Conservation (phyloP, 2,888 invertebrate species). For the Archips xylosteana region DNA sequence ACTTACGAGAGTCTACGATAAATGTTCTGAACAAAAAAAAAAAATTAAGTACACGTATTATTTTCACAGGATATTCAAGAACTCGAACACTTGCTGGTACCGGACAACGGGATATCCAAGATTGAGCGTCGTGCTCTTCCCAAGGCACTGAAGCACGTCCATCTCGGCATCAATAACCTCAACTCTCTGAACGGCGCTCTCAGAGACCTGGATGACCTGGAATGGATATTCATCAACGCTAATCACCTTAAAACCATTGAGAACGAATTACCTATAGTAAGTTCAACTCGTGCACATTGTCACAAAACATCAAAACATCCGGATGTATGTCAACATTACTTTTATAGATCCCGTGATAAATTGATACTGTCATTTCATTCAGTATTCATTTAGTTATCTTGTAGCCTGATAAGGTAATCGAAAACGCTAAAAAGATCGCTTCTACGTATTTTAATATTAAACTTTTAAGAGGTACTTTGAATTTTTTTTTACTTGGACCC, state of each 20-base stretch:
- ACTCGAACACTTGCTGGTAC: slow-evolving; percentile 89
- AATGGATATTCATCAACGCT: slow-evolving; percentile 92
- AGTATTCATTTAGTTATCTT: slow-evolving; percentile 1
- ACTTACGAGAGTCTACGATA: no score
- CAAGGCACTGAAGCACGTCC: slow-evolving; percentile 88
- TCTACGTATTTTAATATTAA: neutral
- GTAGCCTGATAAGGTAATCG: neutral
- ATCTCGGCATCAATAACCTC: slow-evolving; percentile 91
- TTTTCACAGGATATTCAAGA: slow-evolving; percentile 77
- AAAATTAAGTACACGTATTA: no score
- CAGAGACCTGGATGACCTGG: slow-evolving; percentile 89
- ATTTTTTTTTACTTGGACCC: neutral
- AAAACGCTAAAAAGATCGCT: neutral
- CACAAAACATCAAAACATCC: slow-evolving; percentile 3
- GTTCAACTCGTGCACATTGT: slow-evolving; percentile 47
- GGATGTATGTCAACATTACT: slow-evolving; percentile 8
- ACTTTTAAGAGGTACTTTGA: neutral
- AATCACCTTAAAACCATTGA: slow-evolving; percentile 91
- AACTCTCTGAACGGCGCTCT: slow-evolving; percentile 91
- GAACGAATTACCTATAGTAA: slow-evolving; percentile 89
- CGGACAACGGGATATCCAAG: slow-evolving; percentile 90
- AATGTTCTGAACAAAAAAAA: no score
- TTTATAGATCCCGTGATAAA: neutral
- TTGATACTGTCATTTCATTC: neutral
- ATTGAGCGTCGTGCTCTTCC: slow-evolving; percentile 91